Conservation (phyloP, 2,113 vertebrate genomes). For the Corythornis cristatus region DNA sequence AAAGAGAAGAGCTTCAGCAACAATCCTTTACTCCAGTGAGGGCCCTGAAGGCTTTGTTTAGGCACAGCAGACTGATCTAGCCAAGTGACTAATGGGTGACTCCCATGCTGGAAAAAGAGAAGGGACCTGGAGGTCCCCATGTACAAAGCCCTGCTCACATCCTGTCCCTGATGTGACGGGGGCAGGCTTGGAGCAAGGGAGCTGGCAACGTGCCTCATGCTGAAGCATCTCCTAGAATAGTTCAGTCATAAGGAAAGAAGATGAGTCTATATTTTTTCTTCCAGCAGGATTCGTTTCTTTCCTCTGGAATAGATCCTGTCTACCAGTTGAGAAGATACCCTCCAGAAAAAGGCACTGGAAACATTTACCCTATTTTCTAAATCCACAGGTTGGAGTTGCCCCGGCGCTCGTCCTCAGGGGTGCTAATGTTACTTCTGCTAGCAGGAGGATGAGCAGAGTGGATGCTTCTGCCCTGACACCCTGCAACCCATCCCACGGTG, state of each 20-base stretch:
- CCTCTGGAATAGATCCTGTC: slow-evolving; percentile 40
- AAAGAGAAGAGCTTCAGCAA: background rate
- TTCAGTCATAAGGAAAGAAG: slow-evolving; percentile 2
- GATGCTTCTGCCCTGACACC: background rate
- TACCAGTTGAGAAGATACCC: slow-evolving; percentile 42
- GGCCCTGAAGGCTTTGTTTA: background rate
- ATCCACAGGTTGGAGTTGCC: background rate
- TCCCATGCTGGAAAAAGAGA: slow-evolving; percentile 26
- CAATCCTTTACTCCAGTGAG: background rate
- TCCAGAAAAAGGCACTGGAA: slow-evolving; percentile 37
- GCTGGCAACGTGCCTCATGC: slow-evolving; percentile 14
- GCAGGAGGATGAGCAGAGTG: rapidly evolving
- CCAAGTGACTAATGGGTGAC: slow-evolving; percentile 22
- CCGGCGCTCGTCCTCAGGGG: rapidly evolving
- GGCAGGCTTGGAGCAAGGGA: slow-evolving; percentile 42
- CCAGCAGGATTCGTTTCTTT: slow-evolving; percentile 28
- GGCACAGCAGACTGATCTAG: background rate
- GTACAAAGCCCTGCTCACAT: background rate
- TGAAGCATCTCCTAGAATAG: slow-evolving; percentile 48
- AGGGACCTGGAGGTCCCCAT: background rate
- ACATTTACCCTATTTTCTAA: slow-evolving; percentile 17
- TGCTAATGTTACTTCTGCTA: background rate
- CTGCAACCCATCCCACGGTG: background rate
- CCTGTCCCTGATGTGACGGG: slow-evolving; percentile 23
- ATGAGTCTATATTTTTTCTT: slow-evolving; percentile 41